Base-by-base conservation (phyloP, 2,797 vertebrate genomes). In the Phataginus tricuspis region DNA sequence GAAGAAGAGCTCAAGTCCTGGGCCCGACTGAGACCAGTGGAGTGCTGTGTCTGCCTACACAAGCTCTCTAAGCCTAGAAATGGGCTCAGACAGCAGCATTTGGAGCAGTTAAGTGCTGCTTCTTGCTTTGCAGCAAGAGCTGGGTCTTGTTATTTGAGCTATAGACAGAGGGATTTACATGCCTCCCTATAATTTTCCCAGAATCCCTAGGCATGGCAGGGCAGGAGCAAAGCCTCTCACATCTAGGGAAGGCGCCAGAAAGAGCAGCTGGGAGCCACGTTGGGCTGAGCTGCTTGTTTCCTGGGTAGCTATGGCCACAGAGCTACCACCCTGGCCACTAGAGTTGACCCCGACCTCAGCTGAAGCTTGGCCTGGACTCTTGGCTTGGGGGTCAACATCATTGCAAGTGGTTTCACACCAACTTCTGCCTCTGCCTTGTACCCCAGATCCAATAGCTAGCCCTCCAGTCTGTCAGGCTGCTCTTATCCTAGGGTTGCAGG, bases 101-200 rank as follows among this genome's bases (percentile, higher is more conserved):
- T 66, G 51, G 77, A 97, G 80, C 77, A 53, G 84, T 95, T 96
- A 96, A 98, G 90, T 96, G 45, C 85, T 55, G 90, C 90, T 93
- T 88, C 87, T 96, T 68, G 86, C 93, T 94, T 96, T 96, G 69
- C 84, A 95, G 66, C 72, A 83, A 95, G 92, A 96, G 66, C 80
- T 45, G 80, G 25, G 94, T 78, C 90, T 97, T 90, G 75, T 95
- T 96, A 97, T 84, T 89, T 95, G 80, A 97, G 96, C 80, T 95
- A 95, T 75, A 96, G 91, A 93, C 79, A 94, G 78, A 95, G 74
- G 94, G 93, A 95, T 97, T 97, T 97, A 84, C 95, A 96, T 49
- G 87, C 92, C 93, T 95, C 84, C 49, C 64, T 94, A 92, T 92
- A 87, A 96, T 93, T 96, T 95, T 94, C 77, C 66, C 84, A 66